Evolutionary conservation across 2,888 invertebrate species (phyloP).

Genomic region (Temnothorax ravouxi): DNA sequence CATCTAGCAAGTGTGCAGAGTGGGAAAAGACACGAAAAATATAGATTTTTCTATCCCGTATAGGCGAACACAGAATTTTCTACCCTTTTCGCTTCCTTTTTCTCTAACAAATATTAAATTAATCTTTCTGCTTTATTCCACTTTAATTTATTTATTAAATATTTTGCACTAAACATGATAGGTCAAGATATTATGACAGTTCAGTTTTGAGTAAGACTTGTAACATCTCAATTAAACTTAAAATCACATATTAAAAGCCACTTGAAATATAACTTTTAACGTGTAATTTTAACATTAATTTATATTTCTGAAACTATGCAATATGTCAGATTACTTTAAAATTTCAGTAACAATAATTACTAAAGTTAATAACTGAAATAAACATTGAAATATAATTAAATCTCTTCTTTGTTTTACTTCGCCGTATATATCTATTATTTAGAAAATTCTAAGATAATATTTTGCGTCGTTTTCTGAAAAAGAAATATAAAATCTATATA

Average conservation of each 20-base stretch:
- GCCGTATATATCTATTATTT: not conserved
- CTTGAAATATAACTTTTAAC: not conserved
- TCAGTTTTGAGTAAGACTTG: not conserved
- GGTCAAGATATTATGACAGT: not conserved
- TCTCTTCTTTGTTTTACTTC: not conserved
- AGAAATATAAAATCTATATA: not conserved
- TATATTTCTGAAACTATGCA: not conserved
- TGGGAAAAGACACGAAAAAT: not conserved
- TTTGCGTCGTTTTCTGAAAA: not conserved
- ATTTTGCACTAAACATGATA: not conserved
- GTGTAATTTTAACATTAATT: slow-evolving; percentile 9
- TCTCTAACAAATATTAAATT: not conserved
- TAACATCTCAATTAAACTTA: slow-evolving; percentile 11
- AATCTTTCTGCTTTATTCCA: not conserved
- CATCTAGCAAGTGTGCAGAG: not conserved
- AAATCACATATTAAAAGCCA: slow-evolving; percentile 9
- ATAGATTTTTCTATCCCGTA: not conserved
- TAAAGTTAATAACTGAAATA: not conserved
- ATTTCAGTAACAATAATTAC: not conserved
- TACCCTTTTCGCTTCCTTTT: not conserved
- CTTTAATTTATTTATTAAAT: not conserved
- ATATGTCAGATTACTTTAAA: not conserved
- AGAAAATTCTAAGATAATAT: not conserved
- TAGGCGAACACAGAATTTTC: not conserved
- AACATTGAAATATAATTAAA: not conserved